phyloP scores from a whole-genome alignment of 2,888 invertebrate genomes.

The Melinaea marsaeus region DNA sequence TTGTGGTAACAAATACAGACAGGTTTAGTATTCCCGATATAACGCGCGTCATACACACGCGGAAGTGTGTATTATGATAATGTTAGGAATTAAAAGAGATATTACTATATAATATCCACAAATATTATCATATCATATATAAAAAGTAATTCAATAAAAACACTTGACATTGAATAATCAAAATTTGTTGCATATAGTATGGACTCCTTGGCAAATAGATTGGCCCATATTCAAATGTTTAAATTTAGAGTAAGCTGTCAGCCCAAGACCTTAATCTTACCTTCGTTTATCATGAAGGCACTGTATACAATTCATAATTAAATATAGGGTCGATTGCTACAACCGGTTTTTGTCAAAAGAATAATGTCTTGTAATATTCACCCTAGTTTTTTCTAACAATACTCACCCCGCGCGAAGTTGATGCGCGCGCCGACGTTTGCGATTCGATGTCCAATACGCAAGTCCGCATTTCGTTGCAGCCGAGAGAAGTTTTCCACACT shows the following conservation, averaged over 20 bases:
- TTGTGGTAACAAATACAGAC: too few relatives aligned
- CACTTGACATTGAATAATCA: not conserved
- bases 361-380: slow-evolving; percentile 30
- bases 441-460: slow-evolving; percentile 62
- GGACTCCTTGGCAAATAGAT: slow-evolving; percentile 18
- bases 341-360: slow-evolving; percentile 23
- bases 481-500: slow-evolving; percentile 63
- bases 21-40: too few relatives aligned
- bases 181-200: slow-evolving; percentile 5
- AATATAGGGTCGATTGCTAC: slow-evolving; percentile 25
- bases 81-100: too few relatives aligned
- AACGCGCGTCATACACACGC: too few relatives aligned
- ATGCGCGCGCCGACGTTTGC: slow-evolving; percentile 64
- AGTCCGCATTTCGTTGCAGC: slow-evolving; percentile 57
- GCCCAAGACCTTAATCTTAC: slow-evolving; percentile 7
- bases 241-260: slow-evolving; percentile 21
- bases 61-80: too few relatives aligned
- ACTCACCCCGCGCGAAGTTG: slow-evolving; percentile 53
- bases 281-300: slow-evolving; percentile 5
- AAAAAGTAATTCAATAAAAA: not conserved
- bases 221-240: slow-evolving; percentile 31
- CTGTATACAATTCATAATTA: not conserved
- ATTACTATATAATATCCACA: too few relatives aligned
- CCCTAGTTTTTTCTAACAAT: slow-evolving; percentile 42
- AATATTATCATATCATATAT: not conserved